Evolutionary conservation across 2,888 invertebrate genomes (phyloP).

Genomic region (Spatulosminthurus flaviceps): DNA sequence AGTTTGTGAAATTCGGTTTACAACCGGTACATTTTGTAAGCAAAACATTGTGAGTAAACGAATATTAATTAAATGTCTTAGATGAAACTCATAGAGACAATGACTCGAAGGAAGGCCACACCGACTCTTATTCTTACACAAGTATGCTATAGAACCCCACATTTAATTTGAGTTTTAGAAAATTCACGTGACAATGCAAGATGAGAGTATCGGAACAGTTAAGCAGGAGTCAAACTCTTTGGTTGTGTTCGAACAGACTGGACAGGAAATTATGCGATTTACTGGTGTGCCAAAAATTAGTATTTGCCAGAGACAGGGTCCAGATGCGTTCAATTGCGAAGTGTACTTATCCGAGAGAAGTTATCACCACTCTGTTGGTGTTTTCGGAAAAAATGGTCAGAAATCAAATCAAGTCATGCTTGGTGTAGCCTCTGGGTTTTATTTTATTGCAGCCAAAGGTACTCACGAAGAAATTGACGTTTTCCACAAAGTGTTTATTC

Average conservation of each 20-base stretch:
- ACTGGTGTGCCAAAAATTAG: neutral
- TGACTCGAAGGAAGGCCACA: no score
- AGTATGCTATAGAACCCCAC: no score
- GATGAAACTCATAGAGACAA: no score
- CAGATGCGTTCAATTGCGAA: slow-evolving; percentile 12
- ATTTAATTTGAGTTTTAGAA: neutral
- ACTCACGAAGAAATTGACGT: neutral
- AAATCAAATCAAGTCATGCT: neutral
- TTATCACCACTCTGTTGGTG: neutral
- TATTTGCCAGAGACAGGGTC: slow-evolving; percentile 1
- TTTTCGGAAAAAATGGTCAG: slow-evolving; percentile 15
- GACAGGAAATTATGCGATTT: slow-evolving; percentile 18
- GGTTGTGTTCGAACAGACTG: neutral
- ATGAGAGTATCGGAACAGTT: neutral
- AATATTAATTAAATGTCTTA: no score
- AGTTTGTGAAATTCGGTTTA: neutral
- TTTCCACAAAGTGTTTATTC: slow-evolving; percentile 29
- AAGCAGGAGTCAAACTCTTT: neutral
- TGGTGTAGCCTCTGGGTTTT: slow-evolving; percentile 29
- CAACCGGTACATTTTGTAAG: neutral
- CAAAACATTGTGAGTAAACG: neutral
- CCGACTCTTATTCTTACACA: no score
- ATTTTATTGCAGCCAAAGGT: slow-evolving; percentile 22
- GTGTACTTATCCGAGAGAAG: slow-evolving; percentile 6
- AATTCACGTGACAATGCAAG: slow-evolving; percentile 9